These are phyloP conservation scores for Scaptomyza montana DNA, from an alignment of 1,140 invertebrate genomes.

Conservation along the genomic window DNA sequence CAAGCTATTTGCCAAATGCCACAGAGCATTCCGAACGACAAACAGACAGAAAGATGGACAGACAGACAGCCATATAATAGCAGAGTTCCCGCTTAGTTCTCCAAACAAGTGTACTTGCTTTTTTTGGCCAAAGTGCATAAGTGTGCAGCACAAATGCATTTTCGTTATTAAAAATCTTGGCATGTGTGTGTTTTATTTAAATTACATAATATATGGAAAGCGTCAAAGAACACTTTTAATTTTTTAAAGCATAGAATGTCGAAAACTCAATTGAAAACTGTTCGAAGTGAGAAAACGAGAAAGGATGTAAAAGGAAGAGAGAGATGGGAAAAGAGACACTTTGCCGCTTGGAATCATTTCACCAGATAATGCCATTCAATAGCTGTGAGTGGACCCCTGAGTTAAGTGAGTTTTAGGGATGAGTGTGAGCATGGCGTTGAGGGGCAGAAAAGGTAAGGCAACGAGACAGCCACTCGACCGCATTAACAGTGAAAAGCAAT, in stretches of 20 bases:
- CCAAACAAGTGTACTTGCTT: slow-evolving; percentile 8
- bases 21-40: slow-evolving; percentile 13
- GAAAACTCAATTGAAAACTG: slow-evolving; percentile 32
- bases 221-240: slow-evolving; percentile 38
- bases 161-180: slow-evolving; percentile 60
- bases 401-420: background rate
- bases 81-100: slow-evolving; percentile 27
- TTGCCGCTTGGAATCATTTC: background rate
- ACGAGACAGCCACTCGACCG: slow-evolving; percentile 46
- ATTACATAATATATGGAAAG: slow-evolving; percentile 43
- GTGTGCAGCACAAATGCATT: slow-evolving; percentile 68
- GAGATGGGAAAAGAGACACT: slow-evolving; percentile 6
- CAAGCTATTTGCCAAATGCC: slow-evolving; percentile 64
- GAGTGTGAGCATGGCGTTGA: background rate
- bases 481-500: slow-evolving; percentile 74
- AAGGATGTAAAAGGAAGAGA: background rate
- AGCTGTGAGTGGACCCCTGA: background rate
- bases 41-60: background rate
- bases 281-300: background rate
- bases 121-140: slow-evolving; percentile 18
- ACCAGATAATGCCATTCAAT: slow-evolving; percentile 32
- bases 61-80: background rate
- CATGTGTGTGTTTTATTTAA: slow-evolving; percentile 55
- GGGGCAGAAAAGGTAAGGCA: background rate
- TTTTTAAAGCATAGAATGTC: slow-evolving; percentile 32